Evolutionary conservation across 1,140 invertebrate genomes (phyloP).

Genomic region (Pachypeltis micranthus): DNA sequence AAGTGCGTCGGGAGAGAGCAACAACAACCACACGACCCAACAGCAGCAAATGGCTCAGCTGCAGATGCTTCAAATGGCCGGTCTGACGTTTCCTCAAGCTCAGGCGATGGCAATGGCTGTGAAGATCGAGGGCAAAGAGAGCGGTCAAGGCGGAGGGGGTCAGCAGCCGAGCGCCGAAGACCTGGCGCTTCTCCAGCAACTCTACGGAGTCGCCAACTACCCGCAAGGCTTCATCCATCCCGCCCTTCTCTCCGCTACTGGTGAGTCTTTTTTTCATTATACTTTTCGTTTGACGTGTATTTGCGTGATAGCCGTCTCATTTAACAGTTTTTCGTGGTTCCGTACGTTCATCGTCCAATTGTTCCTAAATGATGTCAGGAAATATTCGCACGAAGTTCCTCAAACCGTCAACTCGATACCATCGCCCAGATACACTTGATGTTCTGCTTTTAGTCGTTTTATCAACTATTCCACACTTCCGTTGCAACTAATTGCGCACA

Average conservation of each 20-base stretch:
- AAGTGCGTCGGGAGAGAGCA: constrained; percentile 28
- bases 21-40: constrained; percentile 29
- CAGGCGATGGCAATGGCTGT: constrained; percentile 27
- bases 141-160: constrained; percentile 20
- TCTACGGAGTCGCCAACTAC: constrained; percentile 34
- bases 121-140: constrained; percentile 27
- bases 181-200: constrained; percentile 36
- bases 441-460: too few relatives aligned
- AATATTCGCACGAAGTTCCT: too few relatives aligned
- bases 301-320: too few relatives aligned
- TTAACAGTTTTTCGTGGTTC: too few relatives aligned
- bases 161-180: constrained; percentile 31
- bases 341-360: too few relatives aligned
- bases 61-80: constrained; percentile 35
- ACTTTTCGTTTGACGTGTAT: neutral
- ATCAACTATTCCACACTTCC: too few relatives aligned
- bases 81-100: constrained; percentile 24
- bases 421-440: too few relatives aligned
- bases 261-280: constrained; percentile 23
- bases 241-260: constrained; percentile 28
- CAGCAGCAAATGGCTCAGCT: constrained; percentile 32
- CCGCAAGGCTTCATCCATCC: constrained; percentile 31
- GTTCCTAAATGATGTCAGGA: too few relatives aligned
- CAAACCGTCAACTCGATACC: too few relatives aligned
- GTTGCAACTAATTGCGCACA: too few relatives aligned